Percentiles rank a stretch among this genome's conserved stretches.
Conservation (phyloP, 2,797 vertebrate genomes). For the Numenius phaeopus region DNA sequence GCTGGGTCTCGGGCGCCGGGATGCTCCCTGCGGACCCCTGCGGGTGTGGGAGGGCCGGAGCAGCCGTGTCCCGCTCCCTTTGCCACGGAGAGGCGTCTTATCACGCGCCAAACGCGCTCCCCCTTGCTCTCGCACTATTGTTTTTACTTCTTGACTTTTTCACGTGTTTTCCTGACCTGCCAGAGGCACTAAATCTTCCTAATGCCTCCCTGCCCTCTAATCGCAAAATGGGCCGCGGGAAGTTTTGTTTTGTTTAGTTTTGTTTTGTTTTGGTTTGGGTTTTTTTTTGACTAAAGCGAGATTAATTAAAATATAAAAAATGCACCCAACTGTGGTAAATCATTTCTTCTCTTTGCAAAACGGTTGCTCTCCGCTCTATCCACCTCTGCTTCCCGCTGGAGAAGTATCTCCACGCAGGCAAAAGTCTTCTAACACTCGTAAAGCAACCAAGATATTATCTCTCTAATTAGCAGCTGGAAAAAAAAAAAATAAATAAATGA, state of each 20-base stretch:
- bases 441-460: slow-evolving; percentile 74
- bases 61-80: neutral
- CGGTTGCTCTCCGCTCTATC: neutral
- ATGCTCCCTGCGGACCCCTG: neutral
- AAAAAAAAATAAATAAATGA: slow-evolving; percentile 6
- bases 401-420: slow-evolving; percentile 49
- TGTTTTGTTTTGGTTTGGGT: neutral
- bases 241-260: neutral
- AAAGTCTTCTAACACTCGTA: slow-evolving; percentile 61
- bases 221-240: neutral
- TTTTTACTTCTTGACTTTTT: slow-evolving; percentile 33
- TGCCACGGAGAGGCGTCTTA: neutral
- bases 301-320: slow-evolving; percentile 68
- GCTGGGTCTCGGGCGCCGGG: neutral
- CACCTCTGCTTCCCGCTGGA: slow-evolving; percentile 28
- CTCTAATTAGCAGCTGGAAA: slow-evolving; percentile 77
- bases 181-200: slow-evolving; percentile 48
- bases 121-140: neutral
- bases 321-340: slow-evolving; percentile 41
- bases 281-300: neutral
- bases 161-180: slow-evolving; percentile 34
- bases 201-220: slow-evolving; percentile 5
- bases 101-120: neutral
- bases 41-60: neutral
- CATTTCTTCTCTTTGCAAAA: slow-evolving; percentile 16